Conservation (phyloP, 1,140 invertebrate species). For the Colletes latitarsis region DNA sequence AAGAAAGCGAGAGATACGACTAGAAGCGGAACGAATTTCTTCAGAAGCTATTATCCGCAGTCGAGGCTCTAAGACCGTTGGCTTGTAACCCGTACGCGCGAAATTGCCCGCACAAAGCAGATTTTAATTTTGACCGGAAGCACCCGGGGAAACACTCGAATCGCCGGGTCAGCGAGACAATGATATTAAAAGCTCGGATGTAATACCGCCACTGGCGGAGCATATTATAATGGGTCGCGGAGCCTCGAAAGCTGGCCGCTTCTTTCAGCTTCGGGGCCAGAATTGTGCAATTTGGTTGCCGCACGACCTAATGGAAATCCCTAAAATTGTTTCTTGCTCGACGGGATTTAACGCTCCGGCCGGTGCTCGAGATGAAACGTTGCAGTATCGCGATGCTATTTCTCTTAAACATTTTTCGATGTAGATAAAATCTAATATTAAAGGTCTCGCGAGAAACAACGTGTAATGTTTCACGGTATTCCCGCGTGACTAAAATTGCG, state of each 20-base stretch:
- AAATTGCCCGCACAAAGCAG: slow-evolving; percentile 31
- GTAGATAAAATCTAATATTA: no score
- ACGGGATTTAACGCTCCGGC: slow-evolving; percentile 20
- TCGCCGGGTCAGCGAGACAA: slow-evolving; percentile 29
- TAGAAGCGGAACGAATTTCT: slow-evolving; percentile 19
- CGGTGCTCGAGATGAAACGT: not conserved
- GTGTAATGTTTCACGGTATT: no score
- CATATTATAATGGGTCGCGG: slow-evolving; percentile 33
- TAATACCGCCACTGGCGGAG: slow-evolving; percentile 31
- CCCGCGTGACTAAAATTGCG: no score
- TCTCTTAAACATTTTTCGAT: no score
- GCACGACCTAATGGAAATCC: slow-evolving; percentile 37
- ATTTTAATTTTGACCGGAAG: slow-evolving; percentile 43
- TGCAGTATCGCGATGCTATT: no score
- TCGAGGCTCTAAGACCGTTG: not conserved
- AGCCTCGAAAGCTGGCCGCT: slow-evolving; percentile 24
- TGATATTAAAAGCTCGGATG: slow-evolving; percentile 46
- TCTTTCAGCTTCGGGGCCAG: slow-evolving; percentile 18
- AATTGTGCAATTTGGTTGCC: slow-evolving; percentile 4
- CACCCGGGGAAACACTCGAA: slow-evolving; percentile 9
- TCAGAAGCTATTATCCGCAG: slow-evolving; percentile 10
- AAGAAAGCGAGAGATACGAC: slow-evolving; percentile 3
- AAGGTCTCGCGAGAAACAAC: no score
- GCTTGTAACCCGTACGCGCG: slow-evolving; percentile 1
- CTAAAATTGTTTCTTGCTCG: slow-evolving; percentile 36